These are phyloP conservation scores for Platichthys stellatus DNA, from an alignment of 2,113 vertebrate genomes.

Conservation along the genomic window DNA sequence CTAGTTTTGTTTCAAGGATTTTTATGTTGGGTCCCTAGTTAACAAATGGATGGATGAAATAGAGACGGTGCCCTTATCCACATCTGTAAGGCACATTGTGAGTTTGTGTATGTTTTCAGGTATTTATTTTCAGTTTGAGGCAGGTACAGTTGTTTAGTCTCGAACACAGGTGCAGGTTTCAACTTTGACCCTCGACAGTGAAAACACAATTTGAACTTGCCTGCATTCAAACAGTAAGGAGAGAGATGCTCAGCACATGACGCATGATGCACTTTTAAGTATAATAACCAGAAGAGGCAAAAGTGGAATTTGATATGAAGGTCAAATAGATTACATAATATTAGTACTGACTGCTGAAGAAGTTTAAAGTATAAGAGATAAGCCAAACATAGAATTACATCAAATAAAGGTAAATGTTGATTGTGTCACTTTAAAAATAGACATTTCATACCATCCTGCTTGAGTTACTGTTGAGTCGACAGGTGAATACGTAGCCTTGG, in stretches of 20 bases:
- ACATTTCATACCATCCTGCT: neutral
- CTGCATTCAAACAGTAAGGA: conserved; percentile 12
- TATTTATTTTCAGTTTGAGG: conserved; percentile 53
- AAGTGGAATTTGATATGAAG: too few species aligned
- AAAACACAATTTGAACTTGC: conserved; percentile 43
- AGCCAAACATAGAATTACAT: neutral
- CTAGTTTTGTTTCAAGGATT: neutral
- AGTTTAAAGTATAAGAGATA: neutral
- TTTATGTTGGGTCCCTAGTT: neutral
- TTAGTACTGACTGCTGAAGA: neutral
- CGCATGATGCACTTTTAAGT: neutral
- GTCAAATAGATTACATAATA: neutral
- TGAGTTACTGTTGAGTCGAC: too few species aligned
- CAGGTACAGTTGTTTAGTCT: conserved; percentile 81
- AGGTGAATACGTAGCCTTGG: too few species aligned
- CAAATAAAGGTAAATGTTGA: neutral
- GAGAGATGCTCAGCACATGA: conserved; percentile 24
- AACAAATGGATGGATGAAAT: neutral
- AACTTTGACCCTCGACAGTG: conserved; percentile 75
- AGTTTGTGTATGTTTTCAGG: conserved; percentile 18
- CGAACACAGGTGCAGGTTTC: conserved; percentile 78
- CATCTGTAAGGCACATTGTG: conserved; percentile 5
- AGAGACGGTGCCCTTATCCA: neutral
- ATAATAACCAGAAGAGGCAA: too few species aligned
- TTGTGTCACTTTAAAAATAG: neutral